A percentile compares a stretch with the other conserved stretches of the same genome.
phyloP scores from a whole-genome alignment of 2,888 invertebrate species.

The Dioctria rufipes region DNA sequence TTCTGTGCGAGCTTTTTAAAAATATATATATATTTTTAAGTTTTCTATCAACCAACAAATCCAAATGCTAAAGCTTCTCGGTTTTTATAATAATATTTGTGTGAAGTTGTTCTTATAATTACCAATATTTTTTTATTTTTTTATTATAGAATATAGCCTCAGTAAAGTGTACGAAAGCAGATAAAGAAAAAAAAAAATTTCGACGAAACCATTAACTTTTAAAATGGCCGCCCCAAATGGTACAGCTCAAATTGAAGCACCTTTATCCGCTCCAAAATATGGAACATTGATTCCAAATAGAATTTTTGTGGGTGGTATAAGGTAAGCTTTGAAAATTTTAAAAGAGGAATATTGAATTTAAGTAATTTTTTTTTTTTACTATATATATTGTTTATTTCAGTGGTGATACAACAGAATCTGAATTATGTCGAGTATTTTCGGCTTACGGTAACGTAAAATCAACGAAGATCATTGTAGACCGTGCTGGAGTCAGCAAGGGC shows the following conservation, averaged over 20 bases:
- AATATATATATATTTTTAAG: no score
- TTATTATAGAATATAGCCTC: no score
- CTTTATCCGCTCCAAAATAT: constrained; percentile 74
- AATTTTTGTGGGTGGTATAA: constrained; percentile 97
- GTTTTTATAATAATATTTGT: no score
- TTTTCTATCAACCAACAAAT: no score
- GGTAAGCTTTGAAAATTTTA: constrained; percentile 67
- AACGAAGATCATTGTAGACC: constrained; percentile 94
- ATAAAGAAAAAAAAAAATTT: no score
- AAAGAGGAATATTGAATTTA: no score
- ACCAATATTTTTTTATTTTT: no score
- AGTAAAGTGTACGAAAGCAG: no score
- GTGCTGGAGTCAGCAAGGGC: constrained; percentile 92
- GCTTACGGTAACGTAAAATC: constrained; percentile 91
- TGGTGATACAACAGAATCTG: constrained; percentile 92
- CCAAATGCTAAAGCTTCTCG: no score
- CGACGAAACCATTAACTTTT: background rate
- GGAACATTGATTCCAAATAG: constrained; percentile 94
- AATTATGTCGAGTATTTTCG: constrained; percentile 92
- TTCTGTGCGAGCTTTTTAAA: no score
- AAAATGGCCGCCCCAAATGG: constrained; percentile 54
- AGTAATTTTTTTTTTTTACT: background rate
- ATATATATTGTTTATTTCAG: constrained; percentile 60
- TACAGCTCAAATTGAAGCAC: constrained; percentile 67
- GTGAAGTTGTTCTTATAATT: no score